phyloP scores from a whole-genome alignment of 2,113 vertebrate genomes.

The Anser cygnoides region DNA sequence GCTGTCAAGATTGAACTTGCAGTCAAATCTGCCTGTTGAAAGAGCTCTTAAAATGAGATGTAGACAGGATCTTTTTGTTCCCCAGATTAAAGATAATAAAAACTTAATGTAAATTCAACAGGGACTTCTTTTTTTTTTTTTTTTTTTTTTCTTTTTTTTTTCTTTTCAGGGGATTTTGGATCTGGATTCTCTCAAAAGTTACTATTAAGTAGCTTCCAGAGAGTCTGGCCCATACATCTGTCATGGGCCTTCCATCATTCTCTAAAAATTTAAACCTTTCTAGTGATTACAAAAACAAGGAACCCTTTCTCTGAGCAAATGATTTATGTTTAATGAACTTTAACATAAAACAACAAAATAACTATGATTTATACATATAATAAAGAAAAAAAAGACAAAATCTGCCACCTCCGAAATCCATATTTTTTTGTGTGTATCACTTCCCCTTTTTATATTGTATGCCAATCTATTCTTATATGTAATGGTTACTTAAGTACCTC shows the following conservation, averaged over 20 bases:
- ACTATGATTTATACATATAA: neutral
- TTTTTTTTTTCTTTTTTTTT: no score
- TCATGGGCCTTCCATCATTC: neutral
- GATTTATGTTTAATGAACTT: neutral
- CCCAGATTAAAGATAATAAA: neutral
- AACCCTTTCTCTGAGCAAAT: neutral
- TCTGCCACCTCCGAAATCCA: neutral
- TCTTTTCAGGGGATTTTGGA: neutral
- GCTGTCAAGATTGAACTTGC: neutral
- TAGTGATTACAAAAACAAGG: neutral
- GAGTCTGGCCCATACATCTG: neutral
- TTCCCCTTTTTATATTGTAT: neutral
- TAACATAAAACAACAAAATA: neutral
- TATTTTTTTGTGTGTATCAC: neutral
- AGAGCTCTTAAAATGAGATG: neutral
- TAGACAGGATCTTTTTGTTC: neutral
- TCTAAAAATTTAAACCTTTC: neutral
- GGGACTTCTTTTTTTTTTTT: neutral
- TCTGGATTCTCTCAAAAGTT: neutral
- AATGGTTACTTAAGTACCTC: neutral
- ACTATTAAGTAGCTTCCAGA: neutral
- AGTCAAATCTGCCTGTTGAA: neutral
- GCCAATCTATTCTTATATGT: neutral
- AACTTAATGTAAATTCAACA: neutral
- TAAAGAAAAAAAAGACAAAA: neutral